Evolutionary conservation across 1,140 invertebrate genomes (phyloP), one percentile per base, ranked within the genome.

Genomic region (Rhizoglyphus robini): DNA sequence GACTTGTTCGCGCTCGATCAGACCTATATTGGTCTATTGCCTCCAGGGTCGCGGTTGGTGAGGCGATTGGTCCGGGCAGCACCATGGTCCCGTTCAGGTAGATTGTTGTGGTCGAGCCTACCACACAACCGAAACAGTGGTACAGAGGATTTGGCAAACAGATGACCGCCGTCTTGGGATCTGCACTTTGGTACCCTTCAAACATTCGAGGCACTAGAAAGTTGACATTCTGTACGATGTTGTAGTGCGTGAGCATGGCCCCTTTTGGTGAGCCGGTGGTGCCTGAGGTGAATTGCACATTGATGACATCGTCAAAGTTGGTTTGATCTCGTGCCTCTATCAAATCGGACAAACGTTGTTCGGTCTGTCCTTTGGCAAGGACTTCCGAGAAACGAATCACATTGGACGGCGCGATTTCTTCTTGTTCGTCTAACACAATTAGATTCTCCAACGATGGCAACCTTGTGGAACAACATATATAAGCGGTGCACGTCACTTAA

Each of bases 201-300:
- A 79, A 78, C n/a, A 82, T 74, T 66, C 87, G 79, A 61, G 77
- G 75, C 0, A 83, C 83, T 47, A 81, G 75, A 72, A 84, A 80
- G 67, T 83, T 84, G 3, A 83, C 81, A 75, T 97, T 96, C 73
- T 98, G 97, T 0, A 95, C 79, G 5, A 92, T 77, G 65, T 85
- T 86, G 66, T 84, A 81, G 73, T 98, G 90, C 0, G 84, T 86
- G 3, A 96, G 72, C 0, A 87, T 78, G 0, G 87, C 86, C 13
- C 88, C 93, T 77, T 98, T 98, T 1, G 94, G 88, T 34, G 80
- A 79, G 0, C 92, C 91, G 51, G 87, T 91, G 3, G 88, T 90
- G 20, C 85, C 85, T 83, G 85, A 70, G 8, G 67, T 67, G 60
- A 69, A 67, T 48, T 66, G 62, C 13, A 64, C 60, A 66, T 68